Base-by-base conservation (phyloP, 1,140 invertebrate genomes). In the Gonioctena quinquepunctata region DNA sequence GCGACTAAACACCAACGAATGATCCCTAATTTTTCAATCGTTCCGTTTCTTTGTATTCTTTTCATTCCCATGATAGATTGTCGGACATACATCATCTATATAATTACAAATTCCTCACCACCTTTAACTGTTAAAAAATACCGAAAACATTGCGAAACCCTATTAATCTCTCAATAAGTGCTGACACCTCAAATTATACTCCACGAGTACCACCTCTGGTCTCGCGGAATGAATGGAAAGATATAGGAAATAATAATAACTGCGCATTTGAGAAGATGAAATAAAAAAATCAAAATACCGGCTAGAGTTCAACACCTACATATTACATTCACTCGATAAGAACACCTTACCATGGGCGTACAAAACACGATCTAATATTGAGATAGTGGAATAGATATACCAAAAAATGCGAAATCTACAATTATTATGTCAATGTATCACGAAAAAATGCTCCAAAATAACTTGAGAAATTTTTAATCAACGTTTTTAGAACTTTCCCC, bases 241-340 rank as follows among this genome's bases (percentile, higher is more conserved):
- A 28, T 61, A 61, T 27, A 61, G 59, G 59, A 61, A 61, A 28
- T 61, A 61, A 26, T 18, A 61, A 18, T 61, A 18, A 28, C 59
- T 27, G 59, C 59, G 59, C 22, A 28, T 28, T 61, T 61, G 16
- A 27, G 59, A n/a, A 26, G 27, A 61, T 8, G 26, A n/a, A 3
- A n/a, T 13, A 42, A 26, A 28, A 26, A 61, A 28, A 28, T 27
- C 16, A n/a, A 28, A 42, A 27, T 61, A 61, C 27, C 59, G 8
- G 59, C 59, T 61, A 28, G 59, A 61, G 59, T 61, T 61, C 59
- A 61, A 61, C 59, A 61, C 59, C 59, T 61, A 61, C 59, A 28
- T 61, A 61, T 28, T 61, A 61, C 59, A 61, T 61, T 61, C 59
- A 61, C 59, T 61, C 59, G 8, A 61, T 61, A 61, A 28, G 27